Evolutionary conservation across 2,888 invertebrate species (phyloP).

Genomic region (Leucoma salicis): DNA sequence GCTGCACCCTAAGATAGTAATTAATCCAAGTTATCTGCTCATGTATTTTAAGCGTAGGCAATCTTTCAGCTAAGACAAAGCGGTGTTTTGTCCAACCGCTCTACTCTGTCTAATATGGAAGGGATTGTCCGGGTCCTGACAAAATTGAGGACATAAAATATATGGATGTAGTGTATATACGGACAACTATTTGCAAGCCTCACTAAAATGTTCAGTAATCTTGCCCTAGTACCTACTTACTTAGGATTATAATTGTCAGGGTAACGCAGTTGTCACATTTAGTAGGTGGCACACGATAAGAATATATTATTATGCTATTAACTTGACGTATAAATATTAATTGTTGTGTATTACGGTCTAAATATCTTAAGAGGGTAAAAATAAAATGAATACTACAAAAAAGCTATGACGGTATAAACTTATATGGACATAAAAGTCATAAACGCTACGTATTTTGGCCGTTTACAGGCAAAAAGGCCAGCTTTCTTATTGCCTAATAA

Average conservation of each 20-base stretch:
- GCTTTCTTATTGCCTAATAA: constrained; percentile 56
- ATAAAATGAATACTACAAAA: background rate
- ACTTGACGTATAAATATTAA: background rate
- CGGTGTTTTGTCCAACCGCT: constrained; percentile 17
- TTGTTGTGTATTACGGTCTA: background rate
- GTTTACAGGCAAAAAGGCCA: constrained; percentile 45
- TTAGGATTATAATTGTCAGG: background rate
- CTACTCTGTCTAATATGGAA: constrained; percentile 12
- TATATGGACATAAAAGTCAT: constrained; percentile 9
- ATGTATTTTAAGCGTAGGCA: constrained; percentile 21
- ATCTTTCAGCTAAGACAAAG: constrained; percentile 23
- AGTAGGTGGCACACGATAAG: background rate
- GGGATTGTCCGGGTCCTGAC: constrained; percentile 4
- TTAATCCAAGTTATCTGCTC: constrained; percentile 28
- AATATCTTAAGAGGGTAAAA: background rate
- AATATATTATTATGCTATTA: background rate
- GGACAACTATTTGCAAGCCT: constrained; percentile 1
- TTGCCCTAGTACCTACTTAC: constrained; percentile 1
- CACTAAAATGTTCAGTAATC: constrained; percentile 10
- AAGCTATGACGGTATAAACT: background rate
- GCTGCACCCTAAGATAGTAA: constrained; percentile 20
- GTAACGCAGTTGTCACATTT: background rate
- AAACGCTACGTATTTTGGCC: constrained; percentile 24
- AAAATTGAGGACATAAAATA: constrained; percentile 11
- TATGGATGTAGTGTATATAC: constrained; percentile 1